These are phyloP conservation scores for Pantherophis alleghaniensis DNA, from an alignment of 2,797 vertebrate species.

Conservation along the genomic window DNA sequence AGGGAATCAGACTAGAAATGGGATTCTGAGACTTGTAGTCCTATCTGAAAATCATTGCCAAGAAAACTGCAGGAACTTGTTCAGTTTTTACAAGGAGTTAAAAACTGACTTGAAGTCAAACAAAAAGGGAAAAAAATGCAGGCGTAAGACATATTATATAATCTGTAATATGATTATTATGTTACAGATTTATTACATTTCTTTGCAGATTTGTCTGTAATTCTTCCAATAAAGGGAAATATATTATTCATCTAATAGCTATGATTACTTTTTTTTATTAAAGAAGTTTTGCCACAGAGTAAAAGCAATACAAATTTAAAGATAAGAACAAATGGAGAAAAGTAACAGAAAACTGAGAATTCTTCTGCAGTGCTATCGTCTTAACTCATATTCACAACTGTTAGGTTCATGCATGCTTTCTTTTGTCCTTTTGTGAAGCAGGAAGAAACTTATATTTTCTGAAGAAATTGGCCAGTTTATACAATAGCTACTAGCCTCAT, in stretches of 20 bases:
- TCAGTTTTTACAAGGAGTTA: not conserved
- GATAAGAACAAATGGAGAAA: not conserved
- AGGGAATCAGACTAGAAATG: not conserved
- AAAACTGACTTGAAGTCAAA: not conserved
- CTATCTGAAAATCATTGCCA: not conserved
- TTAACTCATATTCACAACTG: not conserved
- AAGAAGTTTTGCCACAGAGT: not conserved
- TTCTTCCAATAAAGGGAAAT: slow-evolving; percentile 42
- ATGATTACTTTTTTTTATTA: slow-evolving; percentile 21
- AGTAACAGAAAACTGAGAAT: not conserved
- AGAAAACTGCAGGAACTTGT: not conserved
- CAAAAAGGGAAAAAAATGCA: not conserved
- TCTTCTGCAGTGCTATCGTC: not conserved
- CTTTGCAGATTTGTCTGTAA: not conserved
- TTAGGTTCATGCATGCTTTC: not conserved
- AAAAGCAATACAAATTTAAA: not conserved
- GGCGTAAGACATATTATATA: not conserved
- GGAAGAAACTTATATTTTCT: not conserved
- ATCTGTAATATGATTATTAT: not conserved
- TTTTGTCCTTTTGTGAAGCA: not conserved
- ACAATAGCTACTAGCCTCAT: not conserved
- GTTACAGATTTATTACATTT: not conserved
- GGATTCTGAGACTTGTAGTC: not conserved
- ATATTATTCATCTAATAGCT: slow-evolving; percentile 50
- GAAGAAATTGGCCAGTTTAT: not conserved